Evolutionary conservation across 2,797 vertebrate species (phyloP), one percentile per base, ranked within the genome.

Genomic region (Gymnocypris eckloni): DNA sequence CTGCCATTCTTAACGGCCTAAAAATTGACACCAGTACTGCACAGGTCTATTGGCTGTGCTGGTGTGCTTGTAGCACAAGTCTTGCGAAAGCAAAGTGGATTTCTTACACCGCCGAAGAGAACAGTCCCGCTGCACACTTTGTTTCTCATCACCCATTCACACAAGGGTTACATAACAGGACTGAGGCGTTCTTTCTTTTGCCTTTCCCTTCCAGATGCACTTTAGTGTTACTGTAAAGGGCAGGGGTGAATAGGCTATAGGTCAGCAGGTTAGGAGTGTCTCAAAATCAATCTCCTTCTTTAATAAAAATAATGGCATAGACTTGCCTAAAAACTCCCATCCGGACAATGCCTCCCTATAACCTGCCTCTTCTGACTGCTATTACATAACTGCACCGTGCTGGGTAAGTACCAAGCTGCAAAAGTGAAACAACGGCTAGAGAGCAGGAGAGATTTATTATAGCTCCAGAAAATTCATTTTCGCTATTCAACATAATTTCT

Each of bases 181-280:
- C 86, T 89, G 91, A 94, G 90, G 91, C 92, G 88, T 92, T 90
- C 89, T 93, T 94, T 92, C 92, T 91, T 90, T 90, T 92, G 87
- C 86, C 90, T 94, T 94, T 94, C 91, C 93, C 92, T 94, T 93
- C 93, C 93, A 94, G 91, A 94, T 93, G 84, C 93, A 93, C 91
- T 95, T 94, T 93, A 94, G 94, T 95, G 92, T 89, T 90, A 89
- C 89, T 93, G 91, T 93, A 92, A 93, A 84, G 89, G 92, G 91
- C 90, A 86, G 92, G 92, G 91, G 92, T 93, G 93, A 93, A 95
- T 95, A 39, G 37, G 37, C 37, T 39, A 92, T 94, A 89, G 95
- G 95, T 96, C 94, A 95, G 94, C 94, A 93, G 95, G 95, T 96
- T 95, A 96, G 93, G 89, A 94, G 95, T 92, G 91, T 94, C 94